phyloP scores from a whole-genome alignment of 2,797 vertebrate species.

The Peromyscus aztecus region DNA sequence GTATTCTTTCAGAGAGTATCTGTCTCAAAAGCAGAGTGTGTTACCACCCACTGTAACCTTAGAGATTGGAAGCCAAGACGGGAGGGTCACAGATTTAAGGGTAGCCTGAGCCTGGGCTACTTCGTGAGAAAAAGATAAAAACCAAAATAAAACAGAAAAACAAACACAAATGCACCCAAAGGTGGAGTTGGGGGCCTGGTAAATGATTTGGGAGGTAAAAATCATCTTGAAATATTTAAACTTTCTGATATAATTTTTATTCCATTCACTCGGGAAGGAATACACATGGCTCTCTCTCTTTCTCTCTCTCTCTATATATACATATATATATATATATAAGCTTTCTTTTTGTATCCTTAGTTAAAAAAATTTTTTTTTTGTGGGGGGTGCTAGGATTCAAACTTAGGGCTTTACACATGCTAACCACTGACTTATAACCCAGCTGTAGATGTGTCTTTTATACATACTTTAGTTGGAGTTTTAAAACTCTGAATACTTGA shows the following conservation, averaged over 20 bases:
- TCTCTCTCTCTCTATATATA: too few relatives aligned
- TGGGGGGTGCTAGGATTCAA: constrained; percentile 39
- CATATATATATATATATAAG: not conserved
- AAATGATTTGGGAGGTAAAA: not conserved
- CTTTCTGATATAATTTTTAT: not conserved
- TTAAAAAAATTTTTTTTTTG: not conserved
- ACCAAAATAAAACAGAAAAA: not conserved
- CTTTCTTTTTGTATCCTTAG: not conserved
- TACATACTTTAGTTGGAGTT: constrained; percentile 50
- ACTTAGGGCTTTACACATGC: constrained; percentile 29
- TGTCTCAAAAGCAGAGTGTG: not conserved
- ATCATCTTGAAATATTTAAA: not conserved
- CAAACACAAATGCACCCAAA: not conserved
- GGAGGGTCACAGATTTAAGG: not conserved
- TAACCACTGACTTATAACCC: not conserved
- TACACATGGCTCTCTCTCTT: not conserved
- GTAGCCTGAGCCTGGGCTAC: not conserved
- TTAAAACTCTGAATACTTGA: constrained; percentile 52
- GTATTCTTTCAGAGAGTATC: not conserved
- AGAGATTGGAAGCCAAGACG: not conserved
- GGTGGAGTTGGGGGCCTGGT: not conserved
- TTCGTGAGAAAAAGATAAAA: not conserved
- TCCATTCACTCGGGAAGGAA: not conserved
- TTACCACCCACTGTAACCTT: not conserved
- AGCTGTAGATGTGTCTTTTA: constrained; percentile 14